Evolutionary conservation across 2,888 invertebrate species (phyloP).

Genomic region (Coelinius sp.): DNA sequence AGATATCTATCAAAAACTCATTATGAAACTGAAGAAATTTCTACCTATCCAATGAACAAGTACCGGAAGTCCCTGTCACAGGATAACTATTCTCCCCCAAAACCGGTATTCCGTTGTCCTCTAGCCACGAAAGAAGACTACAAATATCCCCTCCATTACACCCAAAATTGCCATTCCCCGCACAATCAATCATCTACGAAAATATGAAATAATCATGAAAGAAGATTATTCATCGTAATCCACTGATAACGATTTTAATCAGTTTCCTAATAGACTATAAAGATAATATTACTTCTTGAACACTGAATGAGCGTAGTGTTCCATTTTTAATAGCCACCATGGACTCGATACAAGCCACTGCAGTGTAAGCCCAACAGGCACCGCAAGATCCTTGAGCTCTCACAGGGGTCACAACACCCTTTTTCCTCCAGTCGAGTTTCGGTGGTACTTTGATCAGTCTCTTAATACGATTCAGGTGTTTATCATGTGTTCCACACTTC

Average conservation of each 20-base stretch:
- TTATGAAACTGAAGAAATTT: slow-evolving; percentile 7
- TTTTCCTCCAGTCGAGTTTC: slow-evolving; percentile 76
- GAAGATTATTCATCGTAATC: neutral
- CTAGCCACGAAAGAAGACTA: slow-evolving; percentile 82
- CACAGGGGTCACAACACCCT: slow-evolving; percentile 78
- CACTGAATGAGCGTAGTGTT: slow-evolving; percentile 77
- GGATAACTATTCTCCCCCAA: slow-evolving; percentile 78
- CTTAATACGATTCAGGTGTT: slow-evolving; percentile 44
- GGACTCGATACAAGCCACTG: slow-evolving; percentile 82
- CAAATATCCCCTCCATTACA: slow-evolving; percentile 89
- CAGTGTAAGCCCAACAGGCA: slow-evolving; percentile 91
- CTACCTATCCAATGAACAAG: slow-evolving; percentile 71
- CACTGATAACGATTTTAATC: neutral
- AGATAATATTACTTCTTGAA: slow-evolving; percentile 75
- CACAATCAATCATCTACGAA: slow-evolving; percentile 84
- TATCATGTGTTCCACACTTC: slow-evolving; percentile 43
- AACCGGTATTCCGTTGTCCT: slow-evolving; percentile 73
- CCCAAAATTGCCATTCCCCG: slow-evolving; percentile 79
- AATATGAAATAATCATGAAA: neutral
- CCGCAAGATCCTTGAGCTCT: slow-evolving; percentile 84
- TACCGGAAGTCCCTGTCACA: slow-evolving; percentile 72
- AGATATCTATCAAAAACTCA: neutral
- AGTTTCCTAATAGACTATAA: neutral
- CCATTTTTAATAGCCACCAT: slow-evolving; percentile 81
- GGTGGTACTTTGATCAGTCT: slow-evolving; percentile 55